Percentiles rank a stretch among this genome's conserved stretches.
Conservation (phyloP, 2,113 vertebrate species). For the Tragelaphus scriptus region DNA sequence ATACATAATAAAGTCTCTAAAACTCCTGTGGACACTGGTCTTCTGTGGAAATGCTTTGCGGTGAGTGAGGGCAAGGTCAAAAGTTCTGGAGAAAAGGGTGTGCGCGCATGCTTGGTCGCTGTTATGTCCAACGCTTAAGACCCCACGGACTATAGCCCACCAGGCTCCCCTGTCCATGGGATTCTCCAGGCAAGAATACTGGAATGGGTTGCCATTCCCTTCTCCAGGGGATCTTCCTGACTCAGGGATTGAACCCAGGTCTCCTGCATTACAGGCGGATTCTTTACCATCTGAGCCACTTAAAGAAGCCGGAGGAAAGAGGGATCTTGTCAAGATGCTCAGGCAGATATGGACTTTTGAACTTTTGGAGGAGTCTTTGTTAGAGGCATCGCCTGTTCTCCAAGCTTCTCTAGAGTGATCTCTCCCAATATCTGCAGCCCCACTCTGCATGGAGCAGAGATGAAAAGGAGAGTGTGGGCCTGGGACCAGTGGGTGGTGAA, state of each 20-base stretch:
- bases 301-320: fast-evolving
- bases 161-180: background rate
- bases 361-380: background rate
- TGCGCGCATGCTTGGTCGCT: background rate
- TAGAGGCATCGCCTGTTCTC: background rate
- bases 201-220: background rate
- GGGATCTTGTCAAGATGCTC: fast-evolving
- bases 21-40: constrained; percentile 97
- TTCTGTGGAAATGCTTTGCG: constrained; percentile 80
- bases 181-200: background rate
- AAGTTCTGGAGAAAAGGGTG: background rate
- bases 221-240: background rate
- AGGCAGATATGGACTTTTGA: background rate
- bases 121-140: fast-evolving
- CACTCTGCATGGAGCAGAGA: background rate
- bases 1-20: constrained; percentile 99
- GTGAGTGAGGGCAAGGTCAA: background rate
- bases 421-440: background rate
- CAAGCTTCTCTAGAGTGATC: background rate
- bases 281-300: background rate
- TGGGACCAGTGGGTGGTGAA: fast-evolving
- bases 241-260: background rate
- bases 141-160: background rate
- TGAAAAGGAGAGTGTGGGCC: background rate
- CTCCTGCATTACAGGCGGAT: background rate